These are phyloP conservation scores for Magallana gigas DNA, from an alignment of 1,140 invertebrate species.

Conservation along the genomic window DNA sequence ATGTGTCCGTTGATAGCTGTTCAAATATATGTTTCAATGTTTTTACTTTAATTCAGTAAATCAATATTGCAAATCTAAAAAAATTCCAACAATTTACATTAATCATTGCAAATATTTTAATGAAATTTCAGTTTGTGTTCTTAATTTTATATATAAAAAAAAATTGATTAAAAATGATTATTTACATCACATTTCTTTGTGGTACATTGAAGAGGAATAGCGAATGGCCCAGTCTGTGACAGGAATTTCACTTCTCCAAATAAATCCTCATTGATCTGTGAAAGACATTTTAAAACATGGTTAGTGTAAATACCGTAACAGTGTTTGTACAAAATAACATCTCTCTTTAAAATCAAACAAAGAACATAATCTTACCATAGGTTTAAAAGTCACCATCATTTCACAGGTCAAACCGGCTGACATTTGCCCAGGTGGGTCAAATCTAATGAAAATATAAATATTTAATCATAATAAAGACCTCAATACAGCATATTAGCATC, in stretches of 20 bases:
- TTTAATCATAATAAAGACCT: not conserved
- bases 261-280: conserved; percentile 79
- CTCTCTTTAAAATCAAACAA: not conserved
- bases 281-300: not conserved
- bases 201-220: conserved; percentile 76
- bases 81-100: too few relatives aligned
- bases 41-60: not conserved
- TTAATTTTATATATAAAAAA: too few relatives aligned
- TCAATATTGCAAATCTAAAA: not conserved
- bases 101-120: too few relatives aligned
- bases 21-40: conserved; percentile 36
- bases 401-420: conserved; percentile 80
- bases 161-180: conserved; percentile 27
- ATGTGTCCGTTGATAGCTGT: conserved; percentile 74
- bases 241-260: conserved; percentile 77
- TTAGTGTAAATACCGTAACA: too few relatives aligned
- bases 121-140: too few relatives aligned
- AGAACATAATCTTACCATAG: conserved; percentile 72
- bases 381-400: conserved; percentile 78
- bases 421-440: conserved; percentile 79
- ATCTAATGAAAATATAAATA: conserved; percentile 65
- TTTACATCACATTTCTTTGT: conserved; percentile 80
- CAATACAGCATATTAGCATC: not conserved
- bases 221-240: conserved; percentile 78
- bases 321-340: too few relatives aligned